Base-by-base conservation (phyloP, 2,113 vertebrate genomes). In the Salvator merianae region DNA sequence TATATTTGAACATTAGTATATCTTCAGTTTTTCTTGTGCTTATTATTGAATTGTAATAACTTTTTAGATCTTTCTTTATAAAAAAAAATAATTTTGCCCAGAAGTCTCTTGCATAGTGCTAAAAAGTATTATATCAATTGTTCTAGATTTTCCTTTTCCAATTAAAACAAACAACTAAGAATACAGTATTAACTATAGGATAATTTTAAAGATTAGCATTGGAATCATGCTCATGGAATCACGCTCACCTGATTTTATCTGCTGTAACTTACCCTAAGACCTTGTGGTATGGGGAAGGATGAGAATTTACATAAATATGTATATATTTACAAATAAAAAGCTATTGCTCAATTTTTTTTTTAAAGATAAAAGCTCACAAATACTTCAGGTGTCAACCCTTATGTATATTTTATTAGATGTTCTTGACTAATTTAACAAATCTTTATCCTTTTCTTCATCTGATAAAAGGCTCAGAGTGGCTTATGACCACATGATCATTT, bases 401-500 rank as follows among this genome's bases (percentile, higher is more conserved):
- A 59, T 59, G 2, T 80, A 7, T 12, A 71, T 28, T 88, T 83
- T 55, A 1, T 32, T 8, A 18, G 16, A 26, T 83, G 70, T 36
- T 47, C 4, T 36, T 34, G 16, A 18, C 16, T 34, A 34, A 18
- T 69, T 69, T 34, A 69, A 34, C 16, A 20, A 14, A 34, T 13
- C 34, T 69, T 34, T 69, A 69, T 34, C 32, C 66, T 32, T 13
- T 34, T 34, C 16, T 69, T 18, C n/a, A 16, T 7, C 5, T 7
- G 68, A 69, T 18, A 34, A 69, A 69, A 69, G 32, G 68, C n/a
- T 69, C 32, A 69, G 32, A 34, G 26, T 34, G 16, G 32, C n/a
- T 34, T 69, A 34, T 34, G 16, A 0, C 50, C 10, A 26, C 82
- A 59, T 89, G 87, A n/a, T 88, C 87, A 59, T 90, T 93, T 91